Evolutionary conservation across 1,140 invertebrate species (phyloP).

Genomic region (Lepidotrigona ventralis): DNA sequence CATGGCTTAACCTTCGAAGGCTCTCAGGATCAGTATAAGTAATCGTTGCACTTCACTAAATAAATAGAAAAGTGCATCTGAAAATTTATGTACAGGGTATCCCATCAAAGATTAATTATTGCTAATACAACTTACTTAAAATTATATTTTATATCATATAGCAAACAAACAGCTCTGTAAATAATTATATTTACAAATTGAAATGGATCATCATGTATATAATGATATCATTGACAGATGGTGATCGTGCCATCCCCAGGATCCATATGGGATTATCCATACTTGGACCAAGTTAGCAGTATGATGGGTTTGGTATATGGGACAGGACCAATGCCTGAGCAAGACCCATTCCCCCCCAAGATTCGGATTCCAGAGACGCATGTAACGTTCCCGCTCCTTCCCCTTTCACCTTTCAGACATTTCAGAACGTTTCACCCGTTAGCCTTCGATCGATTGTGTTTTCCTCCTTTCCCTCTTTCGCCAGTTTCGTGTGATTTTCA

Average conservation of each 20-base stretch:
- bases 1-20: not conserved
- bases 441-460: not conserved
- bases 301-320: constrained; percentile 52
- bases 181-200: no score
- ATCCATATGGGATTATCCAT: constrained; percentile 61
- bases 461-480: not conserved
- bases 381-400: constrained; percentile 43
- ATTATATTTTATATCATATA: no score
- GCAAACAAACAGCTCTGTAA: no score
- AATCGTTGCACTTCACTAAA: no score
- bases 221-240: constrained; percentile 43
- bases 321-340: constrained; percentile 40
- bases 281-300: constrained; percentile 37
- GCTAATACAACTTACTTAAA: no score
- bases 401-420: constrained; percentile 29
- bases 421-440: not conserved
- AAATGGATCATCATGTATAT: not conserved
- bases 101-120: no score
- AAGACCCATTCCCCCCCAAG: constrained; percentile 45
- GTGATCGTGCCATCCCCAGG: constrained; percentile 45
- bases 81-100: no score
- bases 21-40: no score
- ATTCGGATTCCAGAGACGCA: constrained; percentile 58
- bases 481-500: not conserved
- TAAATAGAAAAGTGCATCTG: no score